phyloP scores from a whole-genome alignment of 1,140 invertebrate genomes.

The Drosophila ficusphila region DNA sequence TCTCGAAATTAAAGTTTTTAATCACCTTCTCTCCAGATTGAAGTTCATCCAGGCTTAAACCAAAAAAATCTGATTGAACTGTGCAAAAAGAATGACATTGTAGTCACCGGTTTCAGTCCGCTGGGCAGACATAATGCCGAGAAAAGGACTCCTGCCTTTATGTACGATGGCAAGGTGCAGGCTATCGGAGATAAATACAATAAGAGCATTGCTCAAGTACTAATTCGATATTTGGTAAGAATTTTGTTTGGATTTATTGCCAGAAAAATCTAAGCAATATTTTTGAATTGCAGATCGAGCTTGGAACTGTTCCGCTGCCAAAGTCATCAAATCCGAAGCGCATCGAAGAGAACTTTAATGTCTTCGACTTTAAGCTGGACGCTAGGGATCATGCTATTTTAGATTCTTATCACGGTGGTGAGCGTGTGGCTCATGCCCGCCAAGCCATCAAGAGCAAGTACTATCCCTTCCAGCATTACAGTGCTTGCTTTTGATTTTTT shows the following conservation, averaged over 20 bases:
- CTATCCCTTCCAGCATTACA: slow-evolving; percentile 86
- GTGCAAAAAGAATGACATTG: slow-evolving; percentile 88
- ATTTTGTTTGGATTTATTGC: not conserved
- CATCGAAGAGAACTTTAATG: slow-evolving; percentile 90
- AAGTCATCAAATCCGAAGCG: slow-evolving; percentile 91
- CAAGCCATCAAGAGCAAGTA: slow-evolving; percentile 86
- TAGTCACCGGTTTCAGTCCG: slow-evolving; percentile 91
- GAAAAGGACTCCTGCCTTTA: slow-evolving; percentile 87
- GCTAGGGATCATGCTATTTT: slow-evolving; percentile 86
- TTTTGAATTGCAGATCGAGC: slow-evolving; percentile 87
- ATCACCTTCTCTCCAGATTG: slow-evolving; percentile 83
- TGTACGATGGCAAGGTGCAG: slow-evolving; percentile 88
- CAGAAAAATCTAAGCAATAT: not conserved
- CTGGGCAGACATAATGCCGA: slow-evolving; percentile 91
- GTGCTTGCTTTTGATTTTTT: not conserved
- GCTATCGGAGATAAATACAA: slow-evolving; percentile 88
- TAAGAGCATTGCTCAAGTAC: slow-evolving; percentile 90
- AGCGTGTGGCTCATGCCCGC: slow-evolving; percentile 62
- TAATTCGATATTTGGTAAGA: slow-evolving; percentile 87
- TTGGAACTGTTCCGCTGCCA: slow-evolving; percentile 91
- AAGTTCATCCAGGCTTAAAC: slow-evolving; percentile 90
- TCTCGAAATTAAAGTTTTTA: not conserved
- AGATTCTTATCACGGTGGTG: slow-evolving; percentile 86
- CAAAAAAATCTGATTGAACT: slow-evolving; percentile 89
- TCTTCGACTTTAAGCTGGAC: slow-evolving; percentile 91